A percentile compares a stretch with the other conserved stretches of the same genome.
Conservation (phyloP, 2,113 vertebrate genomes). For the Cephalopterus ornatus region DNA sequence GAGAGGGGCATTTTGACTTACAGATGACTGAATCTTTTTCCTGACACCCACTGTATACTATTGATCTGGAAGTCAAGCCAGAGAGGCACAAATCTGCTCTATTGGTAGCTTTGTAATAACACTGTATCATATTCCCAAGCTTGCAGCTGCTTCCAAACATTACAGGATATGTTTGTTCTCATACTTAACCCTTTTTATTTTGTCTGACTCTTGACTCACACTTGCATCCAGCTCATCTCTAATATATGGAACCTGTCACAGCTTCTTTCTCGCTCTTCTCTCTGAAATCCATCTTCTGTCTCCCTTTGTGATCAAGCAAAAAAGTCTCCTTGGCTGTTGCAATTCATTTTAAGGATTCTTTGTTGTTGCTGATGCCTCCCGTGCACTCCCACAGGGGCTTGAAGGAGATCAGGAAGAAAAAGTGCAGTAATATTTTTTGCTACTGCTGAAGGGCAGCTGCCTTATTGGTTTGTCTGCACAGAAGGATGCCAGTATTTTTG, state of each 20-base stretch:
- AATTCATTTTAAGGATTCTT: slow-evolving; percentile 13
- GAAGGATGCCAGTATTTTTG: not conserved
- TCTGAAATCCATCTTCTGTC: not conserved
- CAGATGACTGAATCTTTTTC: not conserved
- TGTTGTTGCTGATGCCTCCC: not conserved
- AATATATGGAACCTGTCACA: not conserved
- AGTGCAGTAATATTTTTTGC: not conserved
- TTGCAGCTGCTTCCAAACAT: not conserved
- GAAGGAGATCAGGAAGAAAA: not conserved
- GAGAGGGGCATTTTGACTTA: not conserved
- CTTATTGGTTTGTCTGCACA: not conserved
- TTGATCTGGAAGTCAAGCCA: not conserved
- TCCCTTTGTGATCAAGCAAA: not conserved
- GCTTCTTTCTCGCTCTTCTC: not conserved
- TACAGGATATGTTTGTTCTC: slow-evolving; percentile 12
- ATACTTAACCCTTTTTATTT: slow-evolving; percentile 8
- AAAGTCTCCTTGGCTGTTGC: not conserved
- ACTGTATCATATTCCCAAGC: not conserved
- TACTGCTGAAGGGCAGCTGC: not conserved
- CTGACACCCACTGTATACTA: not conserved
- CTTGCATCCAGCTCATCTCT: not conserved
- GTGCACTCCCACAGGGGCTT: not conserved
- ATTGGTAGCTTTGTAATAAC: not conserved
- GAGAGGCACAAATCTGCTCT: not conserved
- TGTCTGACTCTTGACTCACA: not conserved